Base-by-base conservation (phyloP, 1,140 invertebrate genomes). In the Lepidostoma basale region DNA sequence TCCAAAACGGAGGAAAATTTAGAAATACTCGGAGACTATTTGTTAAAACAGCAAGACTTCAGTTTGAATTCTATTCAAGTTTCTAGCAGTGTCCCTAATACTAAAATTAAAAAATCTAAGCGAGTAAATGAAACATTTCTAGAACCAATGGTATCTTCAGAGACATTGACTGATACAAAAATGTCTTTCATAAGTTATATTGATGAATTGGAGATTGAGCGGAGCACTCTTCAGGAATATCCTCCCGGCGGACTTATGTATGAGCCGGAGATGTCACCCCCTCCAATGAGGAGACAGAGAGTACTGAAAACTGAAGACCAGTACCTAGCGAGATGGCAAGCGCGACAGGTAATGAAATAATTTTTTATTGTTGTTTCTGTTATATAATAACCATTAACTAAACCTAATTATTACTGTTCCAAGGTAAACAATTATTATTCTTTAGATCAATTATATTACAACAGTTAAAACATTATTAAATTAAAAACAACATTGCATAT, bases 271-370 rank as follows among this genome's bases (percentile, higher is more conserved):
- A 5, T 6, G 12, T n/a, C 25, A 22, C 28, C 16, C n/a, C 54
- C 54, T 6, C 12, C 20, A 23, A 30, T 14, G 28, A 28, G 6
- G 30, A 10, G 10, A 8, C 47, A 33, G 39, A 23, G 18, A 18
- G 14, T 3, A 16, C 16, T 54, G 28, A 76, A 72, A 59, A 75
- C 72, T 70, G 82, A 86, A 68, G 84, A 86, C 67, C 81, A 85
- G 69, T 85, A 82, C 73, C 80, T 86, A 74, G 77, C 78, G 22
- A 78, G 83, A 74, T 91, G 89, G 89, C 89, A 92, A 75, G 85
- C 85, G 12, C 85, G 84, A 79, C 89, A 91, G 80, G 82, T 83
- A 78, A n/a, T n/a, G n/a, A n/a, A n/a, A n/a, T n/a, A n/a, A n/a
- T n/a, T n/a, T n/a, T n/a, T n/a, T n/a, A n/a, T n/a, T n/a, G n/a